phyloP scores from a whole-genome alignment of 2,113 vertebrate genomes.

The Tragelaphus buxtoni region DNA sequence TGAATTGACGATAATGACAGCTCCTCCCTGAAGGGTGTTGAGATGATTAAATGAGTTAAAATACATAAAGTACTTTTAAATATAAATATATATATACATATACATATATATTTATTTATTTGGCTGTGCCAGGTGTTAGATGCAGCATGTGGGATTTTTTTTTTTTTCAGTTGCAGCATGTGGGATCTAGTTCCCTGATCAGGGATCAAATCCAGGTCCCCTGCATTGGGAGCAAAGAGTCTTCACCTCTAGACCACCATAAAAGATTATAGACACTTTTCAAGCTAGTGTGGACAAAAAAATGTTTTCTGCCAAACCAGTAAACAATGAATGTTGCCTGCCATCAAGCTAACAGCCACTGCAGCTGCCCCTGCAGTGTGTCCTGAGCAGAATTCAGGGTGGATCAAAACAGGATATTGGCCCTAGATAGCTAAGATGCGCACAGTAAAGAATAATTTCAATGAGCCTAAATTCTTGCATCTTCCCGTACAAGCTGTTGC shows the following conservation, averaged over 20 bases:
- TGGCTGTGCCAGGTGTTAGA: background rate
- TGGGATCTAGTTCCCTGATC: background rate
- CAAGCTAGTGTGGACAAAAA: background rate
- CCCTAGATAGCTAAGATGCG: background rate
- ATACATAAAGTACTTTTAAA: background rate
- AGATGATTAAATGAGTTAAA: background rate
- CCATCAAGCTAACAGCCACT: background rate
- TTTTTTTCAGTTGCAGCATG: background rate
- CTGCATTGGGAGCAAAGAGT: background rate
- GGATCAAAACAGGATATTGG: background rate
- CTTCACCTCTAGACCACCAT: background rate
- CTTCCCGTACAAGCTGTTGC: background rate
- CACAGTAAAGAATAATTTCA: background rate
- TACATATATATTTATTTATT: background rate
- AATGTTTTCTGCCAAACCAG: background rate
- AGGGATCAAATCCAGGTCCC: background rate
- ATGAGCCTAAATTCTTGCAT: background rate
- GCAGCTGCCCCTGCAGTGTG: background rate
- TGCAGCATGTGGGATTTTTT: accelerated
- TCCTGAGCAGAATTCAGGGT: background rate
- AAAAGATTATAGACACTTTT: background rate
- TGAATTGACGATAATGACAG: background rate
- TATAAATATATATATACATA: background rate
- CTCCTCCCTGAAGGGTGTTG: background rate
- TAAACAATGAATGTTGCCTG: background rate